A percentile compares a stretch with the other conserved stretches of the same genome.
phyloP scores from a whole-genome alignment of 1,140 invertebrate species.

The Ptiloglossa arizonensis region DNA sequence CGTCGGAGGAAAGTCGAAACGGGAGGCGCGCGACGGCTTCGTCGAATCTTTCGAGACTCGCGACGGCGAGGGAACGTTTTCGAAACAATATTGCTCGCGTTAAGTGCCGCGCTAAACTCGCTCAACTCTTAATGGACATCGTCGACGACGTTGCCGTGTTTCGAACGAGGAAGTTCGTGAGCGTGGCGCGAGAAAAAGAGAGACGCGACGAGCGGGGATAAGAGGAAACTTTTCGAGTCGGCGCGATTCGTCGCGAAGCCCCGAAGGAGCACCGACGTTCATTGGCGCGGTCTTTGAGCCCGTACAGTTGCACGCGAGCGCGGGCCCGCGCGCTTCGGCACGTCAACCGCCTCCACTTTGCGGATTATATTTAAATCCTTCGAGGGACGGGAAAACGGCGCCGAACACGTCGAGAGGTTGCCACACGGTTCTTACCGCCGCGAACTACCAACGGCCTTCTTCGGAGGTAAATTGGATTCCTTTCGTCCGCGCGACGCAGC shows the following conservation, averaged over 20 bases:
- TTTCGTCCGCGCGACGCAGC: slow-evolving; percentile 11
- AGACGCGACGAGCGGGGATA: slow-evolving; percentile 23
- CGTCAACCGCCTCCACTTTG: slow-evolving; percentile 44
- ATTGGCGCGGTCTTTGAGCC: slow-evolving; percentile 51
- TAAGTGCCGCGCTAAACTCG: slow-evolving; percentile 63
- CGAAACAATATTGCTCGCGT: slow-evolving; percentile 63
- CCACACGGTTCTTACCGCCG: too few relatives aligned
- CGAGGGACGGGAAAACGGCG: neutral
- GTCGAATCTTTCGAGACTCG: slow-evolving; percentile 52
- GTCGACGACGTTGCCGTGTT: slow-evolving; percentile 58
- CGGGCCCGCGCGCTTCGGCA: neutral
- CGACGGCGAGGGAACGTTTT: slow-evolving; percentile 51
- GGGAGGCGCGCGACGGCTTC: neutral
- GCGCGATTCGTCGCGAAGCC: slow-evolving; percentile 53
- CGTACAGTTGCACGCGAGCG: neutral
- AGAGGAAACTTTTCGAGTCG: slow-evolving; percentile 52
- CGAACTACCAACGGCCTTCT: neutral
- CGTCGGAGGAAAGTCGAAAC: neutral
- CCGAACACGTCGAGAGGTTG: neutral
- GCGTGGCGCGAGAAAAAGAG: neutral
- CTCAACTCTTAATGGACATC: slow-evolving; percentile 64
- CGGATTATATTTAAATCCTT: slow-evolving; percentile 39
- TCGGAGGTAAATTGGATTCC: slow-evolving; percentile 39
- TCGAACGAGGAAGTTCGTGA: slow-evolving; percentile 35
- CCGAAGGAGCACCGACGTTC: slow-evolving; percentile 38